A percentile compares a stretch with the other conserved stretches of the same genome.
These are phyloP conservation scores for Peromyscus nudipes DNA, from an alignment of 2,797 vertebrate species.

Conservation along the genomic window DNA sequence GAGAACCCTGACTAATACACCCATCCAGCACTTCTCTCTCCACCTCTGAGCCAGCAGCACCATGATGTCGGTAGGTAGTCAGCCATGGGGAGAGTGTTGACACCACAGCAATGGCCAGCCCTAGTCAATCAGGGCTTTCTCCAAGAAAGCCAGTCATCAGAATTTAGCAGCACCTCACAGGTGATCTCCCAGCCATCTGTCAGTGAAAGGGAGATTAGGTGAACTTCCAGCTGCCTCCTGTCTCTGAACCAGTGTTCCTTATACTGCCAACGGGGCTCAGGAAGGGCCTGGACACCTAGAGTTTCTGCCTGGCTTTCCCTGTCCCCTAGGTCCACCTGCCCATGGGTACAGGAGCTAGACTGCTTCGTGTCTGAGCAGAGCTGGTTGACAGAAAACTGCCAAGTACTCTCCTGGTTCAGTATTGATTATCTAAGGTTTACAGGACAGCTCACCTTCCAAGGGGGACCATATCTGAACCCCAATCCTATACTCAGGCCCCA, in stretches of 20 bases:
- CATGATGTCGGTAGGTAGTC: rapidly evolving
- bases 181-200: no score
- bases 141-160: background rate
- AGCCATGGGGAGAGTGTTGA: rapidly evolving
- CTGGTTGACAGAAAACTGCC: rapidly evolving
- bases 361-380: rapidly evolving
- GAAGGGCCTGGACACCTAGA: background rate
- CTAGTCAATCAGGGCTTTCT: background rate
- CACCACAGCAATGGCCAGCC: rapidly evolving
- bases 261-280: background rate
- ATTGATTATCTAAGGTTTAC: background rate
- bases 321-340: background rate
- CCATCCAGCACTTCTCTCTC: background rate
- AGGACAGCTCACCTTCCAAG: background rate
- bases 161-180: background rate
- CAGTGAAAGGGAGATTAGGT: rapidly evolving
- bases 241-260: background rate
- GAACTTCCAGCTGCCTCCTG: background rate
- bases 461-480: background rate
- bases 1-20: background rate
- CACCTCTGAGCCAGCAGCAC: rapidly evolving
- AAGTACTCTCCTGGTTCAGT: rapidly evolving
- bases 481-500: background rate
- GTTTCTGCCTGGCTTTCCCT: background rate
- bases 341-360: rapidly evolving